These are phyloP conservation scores for Lanistes nyassanus DNA, from an alignment of 1,140 invertebrate genomes.

Conservation along the genomic window DNA sequence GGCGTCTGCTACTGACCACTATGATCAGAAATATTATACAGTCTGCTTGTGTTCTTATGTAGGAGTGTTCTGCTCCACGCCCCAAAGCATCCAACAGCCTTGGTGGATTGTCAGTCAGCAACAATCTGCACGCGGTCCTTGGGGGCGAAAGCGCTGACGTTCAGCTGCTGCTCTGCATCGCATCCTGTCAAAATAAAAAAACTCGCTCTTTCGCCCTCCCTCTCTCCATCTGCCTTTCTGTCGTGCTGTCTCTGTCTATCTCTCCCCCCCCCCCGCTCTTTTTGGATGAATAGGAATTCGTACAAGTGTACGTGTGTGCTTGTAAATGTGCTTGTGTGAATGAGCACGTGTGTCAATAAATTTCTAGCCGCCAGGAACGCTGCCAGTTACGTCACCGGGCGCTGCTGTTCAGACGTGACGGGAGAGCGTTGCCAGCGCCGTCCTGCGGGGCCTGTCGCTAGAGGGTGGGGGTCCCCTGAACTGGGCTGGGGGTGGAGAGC, in stretches of 20 bases:
- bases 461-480: too few species aligned
- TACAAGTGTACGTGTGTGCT: neutral
- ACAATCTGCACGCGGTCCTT: neutral
- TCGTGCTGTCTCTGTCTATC: neutral
- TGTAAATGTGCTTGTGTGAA: neutral
- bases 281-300: neutral
- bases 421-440: too few species aligned
- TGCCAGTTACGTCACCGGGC: too few species aligned
- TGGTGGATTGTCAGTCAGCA: neutral
- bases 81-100: too few species aligned
- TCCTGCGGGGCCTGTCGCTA: too few species aligned
- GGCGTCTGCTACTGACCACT: neutral
- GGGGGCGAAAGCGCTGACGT: neutral
- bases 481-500: too few species aligned
- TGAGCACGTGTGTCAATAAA: too few species aligned
- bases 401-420: too few species aligned
- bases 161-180: neutral
- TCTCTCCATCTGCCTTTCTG: neutral
- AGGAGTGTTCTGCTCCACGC: too few species aligned
- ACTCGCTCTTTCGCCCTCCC: neutral
- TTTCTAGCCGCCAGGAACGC: too few species aligned
- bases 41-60: too few species aligned
- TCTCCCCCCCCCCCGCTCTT: neutral
- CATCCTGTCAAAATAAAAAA: neutral
- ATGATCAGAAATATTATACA: neutral